phyloP scores from a whole-genome alignment of 2,797 vertebrate species.

The Rhabdophis nuchalis region DNA sequence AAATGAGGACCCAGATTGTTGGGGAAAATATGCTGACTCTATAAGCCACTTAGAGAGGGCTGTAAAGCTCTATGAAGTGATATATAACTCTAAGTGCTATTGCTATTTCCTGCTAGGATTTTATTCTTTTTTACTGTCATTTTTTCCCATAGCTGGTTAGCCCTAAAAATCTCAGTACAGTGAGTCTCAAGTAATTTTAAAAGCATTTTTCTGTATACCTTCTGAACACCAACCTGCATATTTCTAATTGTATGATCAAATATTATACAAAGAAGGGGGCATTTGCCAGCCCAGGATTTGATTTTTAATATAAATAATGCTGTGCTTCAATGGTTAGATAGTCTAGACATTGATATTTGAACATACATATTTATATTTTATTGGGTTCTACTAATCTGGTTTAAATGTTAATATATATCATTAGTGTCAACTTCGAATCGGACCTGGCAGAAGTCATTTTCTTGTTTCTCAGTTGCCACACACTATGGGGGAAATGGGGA shows the following conservation, averaged over 20 bases:
- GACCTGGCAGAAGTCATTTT: too few species aligned
- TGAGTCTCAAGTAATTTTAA: not conserved
- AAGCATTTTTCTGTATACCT: not conserved
- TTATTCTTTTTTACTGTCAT: not conserved
- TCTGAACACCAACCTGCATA: not conserved
- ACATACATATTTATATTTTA: not conserved
- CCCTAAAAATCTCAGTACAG: not conserved
- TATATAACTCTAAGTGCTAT: not conserved
- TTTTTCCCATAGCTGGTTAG: not conserved
- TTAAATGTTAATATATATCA: not conserved
- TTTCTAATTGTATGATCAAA: not conserved
- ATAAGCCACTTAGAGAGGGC: not conserved
- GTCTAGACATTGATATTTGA: not conserved
- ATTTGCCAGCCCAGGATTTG: not conserved
- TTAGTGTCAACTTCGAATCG: not conserved
- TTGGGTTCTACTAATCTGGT: not conserved
- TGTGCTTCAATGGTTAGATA: not conserved
- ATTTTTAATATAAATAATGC: not conserved
- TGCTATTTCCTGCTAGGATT: not conserved
- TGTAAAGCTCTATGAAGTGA: not conserved
- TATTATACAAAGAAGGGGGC: not conserved
- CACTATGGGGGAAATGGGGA: too few species aligned
- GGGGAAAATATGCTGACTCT: too few species aligned
- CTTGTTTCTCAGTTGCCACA: too few species aligned
- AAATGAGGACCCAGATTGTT: not conserved